These are phyloP conservation scores for Pectinophora gossypiella DNA, from an alignment of 1,140 invertebrate genomes.

Conservation along the genomic window DNA sequence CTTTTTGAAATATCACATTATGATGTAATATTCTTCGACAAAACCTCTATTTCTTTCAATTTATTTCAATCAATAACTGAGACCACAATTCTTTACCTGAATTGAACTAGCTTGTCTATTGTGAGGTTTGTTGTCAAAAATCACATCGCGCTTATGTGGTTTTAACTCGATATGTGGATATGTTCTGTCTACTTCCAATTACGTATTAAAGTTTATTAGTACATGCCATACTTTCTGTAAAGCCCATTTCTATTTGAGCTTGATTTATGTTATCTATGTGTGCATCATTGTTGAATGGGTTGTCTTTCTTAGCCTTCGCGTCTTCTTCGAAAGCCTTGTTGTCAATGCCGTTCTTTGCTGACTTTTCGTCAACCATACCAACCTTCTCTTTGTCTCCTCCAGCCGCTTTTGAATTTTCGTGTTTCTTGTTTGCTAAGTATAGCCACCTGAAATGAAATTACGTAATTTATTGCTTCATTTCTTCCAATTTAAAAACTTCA, in stretches of 20 bases:
- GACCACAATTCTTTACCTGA: too few species aligned
- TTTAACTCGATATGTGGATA: too few species aligned
- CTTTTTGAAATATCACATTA: too few species aligned
- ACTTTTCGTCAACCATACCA: slow-evolving; percentile 15
- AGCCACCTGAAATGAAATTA: slow-evolving; percentile 53
- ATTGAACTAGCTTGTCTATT: too few species aligned
- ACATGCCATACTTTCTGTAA: slow-evolving; percentile 61
- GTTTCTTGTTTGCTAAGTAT: slow-evolving; percentile 63
- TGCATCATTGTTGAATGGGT: slow-evolving; percentile 11
- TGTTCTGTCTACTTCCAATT: too few species aligned
- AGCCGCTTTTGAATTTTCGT: slow-evolving; percentile 21
- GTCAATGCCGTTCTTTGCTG: slow-evolving; percentile 36
- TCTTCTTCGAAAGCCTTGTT: slow-evolving; percentile 59
- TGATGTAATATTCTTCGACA: too few species aligned
- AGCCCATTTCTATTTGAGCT: slow-evolving; percentile 62
- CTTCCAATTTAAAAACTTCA: too few species aligned
- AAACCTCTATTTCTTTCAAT: too few species aligned
- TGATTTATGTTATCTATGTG: slow-evolving; percentile 28
- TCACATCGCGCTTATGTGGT: too few species aligned
- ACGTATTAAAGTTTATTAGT: slow-evolving; percentile 44
- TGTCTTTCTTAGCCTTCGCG: slow-evolving; percentile 16
- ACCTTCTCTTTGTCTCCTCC: slow-evolving; percentile 18
- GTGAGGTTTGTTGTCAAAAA: too few species aligned
- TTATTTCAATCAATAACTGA: too few species aligned
- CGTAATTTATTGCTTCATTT: too few species aligned